phyloP scores from a whole-genome alignment of 1,140 invertebrate genomes.

The Platyscapa corneri region DNA sequence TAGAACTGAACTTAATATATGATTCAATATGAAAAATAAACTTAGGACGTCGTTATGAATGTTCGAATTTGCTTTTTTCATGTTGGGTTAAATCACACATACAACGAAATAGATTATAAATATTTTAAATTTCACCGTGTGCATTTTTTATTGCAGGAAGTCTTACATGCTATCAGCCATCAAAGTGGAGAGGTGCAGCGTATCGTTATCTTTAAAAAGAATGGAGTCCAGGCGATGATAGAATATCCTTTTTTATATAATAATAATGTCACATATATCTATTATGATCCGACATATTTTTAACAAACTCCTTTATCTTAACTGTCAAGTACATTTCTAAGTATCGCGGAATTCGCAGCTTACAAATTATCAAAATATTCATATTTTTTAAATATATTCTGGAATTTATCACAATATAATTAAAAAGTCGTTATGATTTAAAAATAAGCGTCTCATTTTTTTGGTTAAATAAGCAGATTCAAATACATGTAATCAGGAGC shows the following conservation, averaged over 20 bases:
- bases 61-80: background rate
- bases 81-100: background rate
- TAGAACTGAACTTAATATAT: too few relatives aligned
- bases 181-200: conserved; percentile 96
- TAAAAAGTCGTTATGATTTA: too few relatives aligned
- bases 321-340: background rate
- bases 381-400: too few relatives aligned
- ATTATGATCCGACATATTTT: conserved; percentile 13
- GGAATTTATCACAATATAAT: too few relatives aligned
- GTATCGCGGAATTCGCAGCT: too few relatives aligned
- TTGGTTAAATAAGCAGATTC: too few relatives aligned
- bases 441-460: too few relatives aligned
- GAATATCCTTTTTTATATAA: conserved; percentile 92
- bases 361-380: too few relatives aligned
- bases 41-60: too few relatives aligned
- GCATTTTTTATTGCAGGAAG: conserved; percentile 86
- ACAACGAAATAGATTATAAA: background rate
- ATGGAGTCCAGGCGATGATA: conserved; percentile 98
- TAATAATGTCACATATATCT: background rate
- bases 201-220: conserved; percentile 99
- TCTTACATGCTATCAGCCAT: conserved; percentile 96
- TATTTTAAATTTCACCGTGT: background rate
- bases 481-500: too few relatives aligned
- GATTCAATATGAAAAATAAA: too few relatives aligned
- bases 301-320: background rate